A percentile compares a stretch with the other conserved stretches of the same genome.
phyloP scores from a whole-genome alignment of 2,113 vertebrate genomes.

The Hemicordylus capensis region DNA sequence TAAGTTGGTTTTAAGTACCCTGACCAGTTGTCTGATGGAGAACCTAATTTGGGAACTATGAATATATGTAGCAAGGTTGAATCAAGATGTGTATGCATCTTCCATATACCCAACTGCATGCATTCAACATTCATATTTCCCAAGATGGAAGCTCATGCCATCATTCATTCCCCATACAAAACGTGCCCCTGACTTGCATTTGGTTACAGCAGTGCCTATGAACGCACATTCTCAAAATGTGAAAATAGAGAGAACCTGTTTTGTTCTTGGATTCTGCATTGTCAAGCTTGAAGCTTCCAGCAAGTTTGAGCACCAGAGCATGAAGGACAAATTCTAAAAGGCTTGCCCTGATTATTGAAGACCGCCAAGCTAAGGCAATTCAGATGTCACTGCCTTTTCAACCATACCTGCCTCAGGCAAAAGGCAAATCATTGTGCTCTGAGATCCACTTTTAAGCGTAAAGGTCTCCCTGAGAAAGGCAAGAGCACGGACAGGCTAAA shows the following conservation, averaged over 20 bases:
- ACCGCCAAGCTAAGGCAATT: background rate
- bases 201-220: background rate
- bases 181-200: background rate
- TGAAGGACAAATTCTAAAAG: background rate
- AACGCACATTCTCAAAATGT: background rate
- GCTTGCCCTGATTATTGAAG: too few species aligned
- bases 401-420: background rate
- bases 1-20: background rate
- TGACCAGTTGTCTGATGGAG: too few species aligned
- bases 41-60: background rate
- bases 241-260: accelerated
- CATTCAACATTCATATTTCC: background rate
- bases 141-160: background rate
- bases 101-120: background rate
- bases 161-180: background rate
- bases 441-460: background rate
- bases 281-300: background rate
- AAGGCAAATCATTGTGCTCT: background rate
- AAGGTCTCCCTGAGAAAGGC: constrained; percentile 64
- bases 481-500: constrained; percentile 39
- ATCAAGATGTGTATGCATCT: background rate
- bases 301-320: too few species aligned
- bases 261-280: background rate
- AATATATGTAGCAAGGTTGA: background rate
- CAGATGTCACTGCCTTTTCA: too few species aligned